Base-by-base conservation (phyloP, 2,888 invertebrate species). In the Galerucella calmariensis region DNA sequence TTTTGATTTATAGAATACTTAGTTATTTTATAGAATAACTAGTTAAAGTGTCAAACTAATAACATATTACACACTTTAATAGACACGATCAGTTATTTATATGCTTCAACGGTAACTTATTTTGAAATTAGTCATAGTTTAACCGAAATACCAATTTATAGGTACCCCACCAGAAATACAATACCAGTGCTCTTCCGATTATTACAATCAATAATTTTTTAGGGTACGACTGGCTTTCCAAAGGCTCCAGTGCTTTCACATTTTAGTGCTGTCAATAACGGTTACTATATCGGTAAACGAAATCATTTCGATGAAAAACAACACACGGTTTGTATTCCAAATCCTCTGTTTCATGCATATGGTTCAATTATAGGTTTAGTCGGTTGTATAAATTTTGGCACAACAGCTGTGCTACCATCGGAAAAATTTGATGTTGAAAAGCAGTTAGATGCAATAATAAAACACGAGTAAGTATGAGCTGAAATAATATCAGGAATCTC, bases 311-410 rank as follows among this genome's bases (percentile, higher is more conserved):
- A 88, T 66, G 85, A 87, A 41, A 89, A 86, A 41, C 88, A 90
- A 78, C 88, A 89, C 16, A 90, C 81, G 73, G 86, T 91, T 73
- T 92, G 92, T 78, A 81, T 92, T 4, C 93, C 94, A 82, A 93
- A 94, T 16, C 96, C 96, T 0, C 88, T 95, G 27, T 96, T 95
- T 85, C 97, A 97, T 85, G 94, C 93, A 46, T 95, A 92, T 84
- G 96, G 95, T 0, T 91, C 92, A 74, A 90, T 92, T 1, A 87
- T 92, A 65, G 92, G 91, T 0, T 88, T 92, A 24, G 80, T 94
- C 44, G 88, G 89, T 0, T 89, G 88, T 10, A 82, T 94, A 41
- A 88, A 91, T 48, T 88, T 90, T 81, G 94, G 93, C 0, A 86
- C 89, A 0, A 92, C 93, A 0, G 71, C 92, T 27, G 90, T 94